Base-by-base conservation (phyloP, 2,797 vertebrate genomes). In the Pachyuromys duprasi region DNA sequence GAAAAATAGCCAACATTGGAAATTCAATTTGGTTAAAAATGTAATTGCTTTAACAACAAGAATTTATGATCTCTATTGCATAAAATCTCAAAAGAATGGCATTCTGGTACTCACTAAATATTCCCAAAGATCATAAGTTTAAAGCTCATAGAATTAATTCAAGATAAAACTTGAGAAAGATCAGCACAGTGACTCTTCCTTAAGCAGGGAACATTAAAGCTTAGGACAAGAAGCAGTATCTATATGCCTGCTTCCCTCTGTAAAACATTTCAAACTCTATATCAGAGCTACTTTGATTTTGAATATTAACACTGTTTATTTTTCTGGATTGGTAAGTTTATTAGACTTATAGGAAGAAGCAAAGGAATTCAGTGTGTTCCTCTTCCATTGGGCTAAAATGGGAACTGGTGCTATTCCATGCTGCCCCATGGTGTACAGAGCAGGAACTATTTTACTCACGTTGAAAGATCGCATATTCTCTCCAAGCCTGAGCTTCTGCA, bases 11-110 rank as follows among this genome's bases (percentile, higher is more conserved):
- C 57, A 80, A 95, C 94, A 15, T 60, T 93, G 28, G 74, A 78
- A 80, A 81, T 92, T 82, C 33, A 2, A 94, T 90, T 89, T 36
- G 83, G 33, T 92, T 86, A 20, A 79, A 90, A 81, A 53, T 88
- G 33, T 84, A 74, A 84, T 89, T 94, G 53, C 33, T 93, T 78
- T 88, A 45, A 90, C 3, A 74, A n/a, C 17, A 84, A 49, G 81
- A 28, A 49, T 60, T 87, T 15, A 49, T 84, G 12, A 57, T 90
- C n/a, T 74, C 2, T 60, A 3, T 55, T 79, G 3, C 63, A 80
- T 70, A 57, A 86, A 13, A 92, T 87, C 36, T 74, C 15, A 28
- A 57, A 65, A 60, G 7, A 83, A 33, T 22, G 26, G 20, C 24
- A 7, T 80, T 53, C 67, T n/a, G 62, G 3, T 13, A 75, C 15